Evolutionary conservation across 2,113 vertebrate genomes (phyloP), one percentile per base, ranked within the genome.

Genomic region (Phoxinus phoxinus): DNA sequence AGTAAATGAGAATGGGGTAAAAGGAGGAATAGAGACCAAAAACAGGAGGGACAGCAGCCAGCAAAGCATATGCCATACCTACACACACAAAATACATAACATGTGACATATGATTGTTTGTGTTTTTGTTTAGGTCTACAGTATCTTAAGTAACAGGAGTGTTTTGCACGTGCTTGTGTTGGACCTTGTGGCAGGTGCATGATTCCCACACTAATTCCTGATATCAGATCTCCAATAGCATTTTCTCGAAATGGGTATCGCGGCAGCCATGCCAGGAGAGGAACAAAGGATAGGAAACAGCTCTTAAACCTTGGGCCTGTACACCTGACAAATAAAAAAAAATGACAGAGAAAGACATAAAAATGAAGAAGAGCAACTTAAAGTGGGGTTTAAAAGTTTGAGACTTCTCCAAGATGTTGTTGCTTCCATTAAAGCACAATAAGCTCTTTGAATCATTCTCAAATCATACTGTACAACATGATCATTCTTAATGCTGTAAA

Each of bases 11-110:
- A 75, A 98, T 94, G 0, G 98, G 98, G 86, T 97, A 99, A 90
- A 99, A 98, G 76, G 98, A 96, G 2, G 97, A 96, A 90, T 97
- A 99, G 75, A 99, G 96, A 58, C 98, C 98, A 0, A 94, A 97
- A 84, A 99, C 96, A 0, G 98, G 95, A 0, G 98, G 97, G 56
- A 99, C 94, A 8, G 96, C 94, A 0, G 98, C 97, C 84, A 99
- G 92, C 88, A 99, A 92, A 0, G 98, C 96, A 0, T 99, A 98
- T 32, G 97, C 98, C 86, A 87, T 87, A 27, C 86, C 86, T 86
- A 23, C 53, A 77, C 13, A 84, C 58, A 87, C 46, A 87, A n/a
- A 48, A 89, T 37, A 86, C 25, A 84, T 12, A 8, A 25, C n/a
- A 48, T 10, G 32, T 9, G 41, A n/a, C 84, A n/a, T 37, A 23